phyloP scores from a whole-genome alignment of 1,140 invertebrate genomes.

The Drosophila pandora region DNA sequence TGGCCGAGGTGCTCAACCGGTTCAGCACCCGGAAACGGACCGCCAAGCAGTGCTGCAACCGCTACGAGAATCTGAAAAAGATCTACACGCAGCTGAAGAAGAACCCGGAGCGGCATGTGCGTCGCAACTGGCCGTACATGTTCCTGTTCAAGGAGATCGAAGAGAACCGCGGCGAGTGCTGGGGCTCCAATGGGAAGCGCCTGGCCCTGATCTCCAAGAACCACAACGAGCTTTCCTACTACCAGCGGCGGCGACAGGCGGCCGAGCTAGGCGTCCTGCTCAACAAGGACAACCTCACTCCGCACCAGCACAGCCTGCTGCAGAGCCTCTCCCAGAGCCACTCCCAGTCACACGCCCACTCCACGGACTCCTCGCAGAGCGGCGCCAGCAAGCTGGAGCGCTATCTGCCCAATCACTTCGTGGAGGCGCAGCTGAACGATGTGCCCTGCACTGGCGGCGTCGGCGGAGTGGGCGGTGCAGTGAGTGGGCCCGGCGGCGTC shows the following conservation, averaged over 20 bases:
- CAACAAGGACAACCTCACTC: constrained; percentile 73
- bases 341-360: constrained; percentile 54
- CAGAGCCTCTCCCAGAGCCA: constrained; percentile 65
- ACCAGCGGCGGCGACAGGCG: constrained; percentile 73
- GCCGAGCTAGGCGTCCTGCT: constrained; percentile 72
- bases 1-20: constrained; percentile 80
- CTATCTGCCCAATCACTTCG: constrained; percentile 79
- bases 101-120: constrained; percentile 80
- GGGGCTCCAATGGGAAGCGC: constrained; percentile 80
- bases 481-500: constrained; percentile 19
- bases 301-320: constrained; percentile 69
- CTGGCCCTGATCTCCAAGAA: constrained; percentile 73
- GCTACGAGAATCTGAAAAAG: constrained; percentile 82
- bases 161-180: constrained; percentile 81
- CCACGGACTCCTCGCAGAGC: constrained; percentile 80
- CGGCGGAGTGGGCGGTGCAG: constrained; percentile 10
- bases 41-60: constrained; percentile 82
- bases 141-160: constrained; percentile 83
- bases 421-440: constrained; percentile 74
- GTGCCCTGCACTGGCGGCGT: constrained; percentile 15
- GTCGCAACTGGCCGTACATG: constrained; percentile 83
- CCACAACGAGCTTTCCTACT: constrained; percentile 79
- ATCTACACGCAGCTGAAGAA: constrained; percentile 82
- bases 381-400: constrained; percentile 75
- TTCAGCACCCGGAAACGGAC: constrained; percentile 75